Evolutionary conservation across 1,140 invertebrate genomes (phyloP), one percentile per base, ranked within the genome.

Genomic region (Dryas iulia): DNA sequence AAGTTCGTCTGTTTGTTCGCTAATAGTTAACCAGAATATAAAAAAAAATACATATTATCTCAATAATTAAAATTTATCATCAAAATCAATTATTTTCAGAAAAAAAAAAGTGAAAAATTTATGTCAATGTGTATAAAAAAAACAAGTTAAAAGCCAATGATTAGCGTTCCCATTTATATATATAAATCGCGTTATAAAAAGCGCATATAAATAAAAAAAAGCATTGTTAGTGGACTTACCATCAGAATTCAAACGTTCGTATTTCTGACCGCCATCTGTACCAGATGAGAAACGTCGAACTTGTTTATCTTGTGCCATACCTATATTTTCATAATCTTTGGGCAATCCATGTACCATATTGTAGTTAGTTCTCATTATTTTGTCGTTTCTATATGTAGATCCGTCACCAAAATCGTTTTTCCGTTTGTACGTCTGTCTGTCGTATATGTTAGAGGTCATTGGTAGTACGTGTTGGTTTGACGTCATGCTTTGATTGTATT

Each of bases 301-400:
- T 8, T 79, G 79, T 72, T 84, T 85, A 21, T 89, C 84, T 23
- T 79, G 78, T 6, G 72, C 65, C 10, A 83, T 66, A 24, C 73
- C 72, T 71, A 90, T 77, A 11, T 67, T 58, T 26, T 89, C 86
- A 61, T 80, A 89, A 7, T 86, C 86, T 0, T 89, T 89, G 0
- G 80, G 73, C n/a, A 79, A 24, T 8, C 77, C 79, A 31, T 86
- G 86, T 0, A 84, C 78, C 82, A 84, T 86, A n/a, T 63, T 71
- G 65, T 90, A 89, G 28, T 80, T 87, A n/a, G 83, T 80, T 30
- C 89, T 75, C 82, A 92, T 92, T 30, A 92, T 88, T 77, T 90
- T 91, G 53, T 91, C 89, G 0, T 78, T 81, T 30, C 87, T 83
- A 56, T 85, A 91, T 0, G 79, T 68, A 0, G 82, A 82, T 0